Evolutionary conservation across 2,797 vertebrate species (phyloP), one percentile per base, ranked within the genome.

Genomic region (Pangasius krempfi): DNA sequence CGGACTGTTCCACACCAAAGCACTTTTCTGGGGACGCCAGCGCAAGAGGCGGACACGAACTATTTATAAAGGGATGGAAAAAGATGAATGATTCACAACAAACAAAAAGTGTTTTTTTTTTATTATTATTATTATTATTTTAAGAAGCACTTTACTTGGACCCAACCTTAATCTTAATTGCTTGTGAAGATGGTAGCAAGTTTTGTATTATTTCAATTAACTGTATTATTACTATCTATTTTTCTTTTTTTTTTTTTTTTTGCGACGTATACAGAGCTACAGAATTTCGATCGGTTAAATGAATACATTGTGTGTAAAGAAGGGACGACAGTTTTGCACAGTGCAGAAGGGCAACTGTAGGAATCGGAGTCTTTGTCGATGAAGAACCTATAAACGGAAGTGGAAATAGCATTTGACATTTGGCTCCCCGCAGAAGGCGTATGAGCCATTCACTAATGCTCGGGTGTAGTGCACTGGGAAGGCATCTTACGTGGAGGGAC

Each of bases 71-170:
- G 94, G 91, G 93, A 93, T 90, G 93, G 92, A 86, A 92, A 87
- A 81, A 62, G 18, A 76, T 37, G 52, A 82, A 70, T 5, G 33
- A 68, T 89, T 66, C 72, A 94, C 82, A 88, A 91, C n/a, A 90
- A 82, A 89, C 86, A 88, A 90, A 37, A 47, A 37, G 68, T 76
- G 16, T 84, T 87, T 75, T 54, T 88, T 86, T 81, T 47, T 86
- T 89, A 68, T n/a, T n/a, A n/a, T n/a, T n/a, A 73, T 76, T 85
- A 80, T 80, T 87, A 62, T 75, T 76, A 91, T 92, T 94, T 95
- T 94, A 95, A 95, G 93, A 92, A 96, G 97, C 97, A 97, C 97
- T 97, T 98, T 97, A 96, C 56, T 52, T 95, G 78, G 94, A 91
- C 87, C 91, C 93, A 86, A 95, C 91, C 90, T 93, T 94, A 95